Percentiles rank a stretch among this genome's conserved stretches.
These are phyloP conservation scores for Sebastes itinus DNA, from an alignment of 2,797 vertebrate genomes.

Conservation along the genomic window DNA sequence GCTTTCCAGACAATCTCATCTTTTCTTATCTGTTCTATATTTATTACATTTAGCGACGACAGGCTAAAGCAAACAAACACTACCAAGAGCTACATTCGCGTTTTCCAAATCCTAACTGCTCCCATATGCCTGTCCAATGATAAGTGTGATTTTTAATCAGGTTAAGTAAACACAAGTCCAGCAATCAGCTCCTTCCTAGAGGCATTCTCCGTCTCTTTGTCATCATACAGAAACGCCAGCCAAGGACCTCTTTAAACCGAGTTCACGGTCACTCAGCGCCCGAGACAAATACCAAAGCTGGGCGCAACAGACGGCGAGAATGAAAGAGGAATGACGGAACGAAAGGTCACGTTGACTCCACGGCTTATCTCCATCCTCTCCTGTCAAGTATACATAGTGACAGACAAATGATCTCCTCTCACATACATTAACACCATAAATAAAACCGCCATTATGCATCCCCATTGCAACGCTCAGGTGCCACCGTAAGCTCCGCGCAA, in stretches of 20 bases:
- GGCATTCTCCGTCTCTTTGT: conserved; percentile 31
- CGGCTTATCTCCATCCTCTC: conserved; percentile 68
- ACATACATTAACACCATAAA: conserved; percentile 67
- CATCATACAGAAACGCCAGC: background rate
- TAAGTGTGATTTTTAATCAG: conserved; percentile 38
- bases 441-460: conserved; percentile 49
- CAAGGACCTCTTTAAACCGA: conserved; percentile 39
- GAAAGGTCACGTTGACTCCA: conserved; percentile 65
- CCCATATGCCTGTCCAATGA: conserved; percentile 7
- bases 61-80: conserved; percentile 28
- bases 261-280: conserved; percentile 53
- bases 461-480: conserved; percentile 21
- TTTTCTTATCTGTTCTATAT: conserved; percentile 10
- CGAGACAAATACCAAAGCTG: conserved; percentile 39
- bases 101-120: conserved; percentile 5
- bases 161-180: conserved; percentile 36
- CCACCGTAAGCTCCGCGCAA: conserved; percentile 35
- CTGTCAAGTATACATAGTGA: conserved; percentile 58
- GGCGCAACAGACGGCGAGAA: conserved; percentile 7
- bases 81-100: background rate
- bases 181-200: conserved; percentile 14
- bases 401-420: conserved; percentile 65
- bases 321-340: conserved; percentile 37
- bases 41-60: conserved; percentile 25
- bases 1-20: background rate